These are phyloP conservation scores for Tapirus terrestris DNA, from an alignment of 2,113 vertebrate genomes.

Conservation along the genomic window DNA sequence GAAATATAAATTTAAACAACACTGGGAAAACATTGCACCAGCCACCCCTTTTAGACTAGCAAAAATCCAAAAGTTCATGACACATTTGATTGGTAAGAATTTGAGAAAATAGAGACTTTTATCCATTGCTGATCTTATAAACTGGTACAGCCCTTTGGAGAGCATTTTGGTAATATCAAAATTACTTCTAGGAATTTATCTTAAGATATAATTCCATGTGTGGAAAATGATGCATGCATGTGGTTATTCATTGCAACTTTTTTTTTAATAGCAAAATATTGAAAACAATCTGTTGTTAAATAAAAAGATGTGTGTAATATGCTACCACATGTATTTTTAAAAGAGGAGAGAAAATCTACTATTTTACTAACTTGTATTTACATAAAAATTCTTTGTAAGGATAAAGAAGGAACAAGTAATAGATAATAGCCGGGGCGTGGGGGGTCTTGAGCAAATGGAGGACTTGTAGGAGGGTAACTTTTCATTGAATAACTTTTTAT, in stretches of 20 bases:
- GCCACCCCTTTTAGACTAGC: neutral
- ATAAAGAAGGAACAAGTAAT: neutral
- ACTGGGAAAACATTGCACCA: neutral
- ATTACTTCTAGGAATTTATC: slow-evolving; percentile 16
- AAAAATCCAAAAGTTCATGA: neutral
- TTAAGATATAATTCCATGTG: neutral
- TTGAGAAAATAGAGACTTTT: neutral
- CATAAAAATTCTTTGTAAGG: neutral
- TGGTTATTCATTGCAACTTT: neutral
- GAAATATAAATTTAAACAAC: neutral
- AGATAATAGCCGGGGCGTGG: neutral
- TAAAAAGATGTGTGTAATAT: neutral
- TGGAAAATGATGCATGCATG: neutral
- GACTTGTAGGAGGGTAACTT: neutral
- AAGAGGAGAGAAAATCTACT: neutral
- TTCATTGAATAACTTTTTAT: neutral
- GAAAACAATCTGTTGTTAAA: neutral
- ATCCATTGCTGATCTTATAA: neutral
- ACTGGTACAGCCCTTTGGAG: neutral
- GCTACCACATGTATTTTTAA: neutral
- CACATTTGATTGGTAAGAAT: neutral
- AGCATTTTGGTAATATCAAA: slow-evolving; percentile 29
- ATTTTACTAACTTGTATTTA: neutral
- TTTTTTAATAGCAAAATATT: neutral
- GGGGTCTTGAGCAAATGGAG: neutral